Conservation (phyloP, 2,888 invertebrate genomes). For the Sphinx pinastri region DNA sequence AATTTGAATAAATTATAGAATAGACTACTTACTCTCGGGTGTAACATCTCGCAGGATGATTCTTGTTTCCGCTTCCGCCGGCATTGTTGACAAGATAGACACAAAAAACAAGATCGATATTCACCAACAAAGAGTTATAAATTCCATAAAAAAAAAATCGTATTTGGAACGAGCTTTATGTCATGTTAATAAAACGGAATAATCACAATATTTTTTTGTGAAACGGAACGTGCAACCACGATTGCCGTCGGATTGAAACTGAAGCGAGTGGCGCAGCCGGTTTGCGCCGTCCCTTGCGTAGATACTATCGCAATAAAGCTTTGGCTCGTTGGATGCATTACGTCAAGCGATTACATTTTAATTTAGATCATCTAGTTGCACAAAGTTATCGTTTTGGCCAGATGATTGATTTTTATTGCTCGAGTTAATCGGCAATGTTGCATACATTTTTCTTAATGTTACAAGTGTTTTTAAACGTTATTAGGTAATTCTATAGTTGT, state of each 20-base stretch:
- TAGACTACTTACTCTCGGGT: slow-evolving; percentile 69
- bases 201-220: neutral
- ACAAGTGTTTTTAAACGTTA: slow-evolving; percentile 1
- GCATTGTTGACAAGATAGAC: slow-evolving; percentile 54
- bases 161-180: slow-evolving; percentile 19
- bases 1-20: no score
- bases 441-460: neutral
- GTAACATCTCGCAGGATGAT: slow-evolving; percentile 72
- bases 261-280: neutral
- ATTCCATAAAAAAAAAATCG: neutral
- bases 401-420: slow-evolving; percentile 18
- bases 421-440: neutral
- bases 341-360: slow-evolving; percentile 22
- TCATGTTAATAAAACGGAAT: slow-evolving; percentile 20
- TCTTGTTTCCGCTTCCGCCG: slow-evolving; percentile 65
- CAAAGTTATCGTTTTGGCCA: slow-evolving; percentile 14
- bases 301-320: slow-evolving; percentile 20
- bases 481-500: neutral
- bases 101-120: slow-evolving; percentile 3
- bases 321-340: slow-evolving; percentile 24
- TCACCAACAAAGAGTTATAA: slow-evolving; percentile 1
- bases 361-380: slow-evolving; percentile 24
- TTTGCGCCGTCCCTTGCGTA: slow-evolving; percentile 17
- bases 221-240: slow-evolving; percentile 9
- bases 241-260: slow-evolving; percentile 9